Evolutionary conservation across 1,140 invertebrate genomes (phyloP), one percentile per base, ranked within the genome.

Genomic region (Sycophila sp.): DNA sequence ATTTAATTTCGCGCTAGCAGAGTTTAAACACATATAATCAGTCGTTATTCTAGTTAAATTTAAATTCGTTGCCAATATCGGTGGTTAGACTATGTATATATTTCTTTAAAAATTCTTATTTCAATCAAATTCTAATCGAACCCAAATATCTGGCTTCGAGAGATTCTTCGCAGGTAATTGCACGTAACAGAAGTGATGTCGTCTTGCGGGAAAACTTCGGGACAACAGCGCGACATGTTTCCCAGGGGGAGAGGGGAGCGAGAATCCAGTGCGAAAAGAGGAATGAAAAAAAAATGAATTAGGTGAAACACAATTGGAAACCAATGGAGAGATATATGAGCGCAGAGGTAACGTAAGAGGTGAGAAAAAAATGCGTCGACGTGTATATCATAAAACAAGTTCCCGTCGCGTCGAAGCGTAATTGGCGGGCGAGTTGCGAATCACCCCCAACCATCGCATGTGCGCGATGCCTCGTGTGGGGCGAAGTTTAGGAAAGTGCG

Each of bases 101-200:
- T n/a, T n/a, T n/a, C n/a, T n/a, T n/a, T n/a, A n/a, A n/a, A n/a
- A n/a, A n/a, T n/a, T n/a, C 59, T 62, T 45, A 62, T 62, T 62
- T 62, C 59, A 62, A 62, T 62, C 10, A 62, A 62, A 62, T 62
- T 62, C 47, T 47, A 42, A 62, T 62, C 59, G 26, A 40, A 17
- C 59, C 38, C 26, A 7, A 42, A 32, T 62, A 45, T 62, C 40
- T 38, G 30, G 38, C 22, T 17, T n/a, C 40, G 22, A 26, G 19
- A 36, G 42, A 59, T 32, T 17, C 24, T 8, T 24, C 17, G 7
- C 34, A 58, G 38, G 36, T 58, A 58, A 22, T 38, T 36, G 11
- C n/a, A 22, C 26, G 49, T 22, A 2, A 2, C 19, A n/a, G n/a
- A n/a, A n/a, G n/a, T n/a, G n/a, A 49, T 36, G 34, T 24, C 19